Evolutionary conservation across 2,888 invertebrate species (phyloP).

Genomic region (Oegoconia quadripuncta): DNA sequence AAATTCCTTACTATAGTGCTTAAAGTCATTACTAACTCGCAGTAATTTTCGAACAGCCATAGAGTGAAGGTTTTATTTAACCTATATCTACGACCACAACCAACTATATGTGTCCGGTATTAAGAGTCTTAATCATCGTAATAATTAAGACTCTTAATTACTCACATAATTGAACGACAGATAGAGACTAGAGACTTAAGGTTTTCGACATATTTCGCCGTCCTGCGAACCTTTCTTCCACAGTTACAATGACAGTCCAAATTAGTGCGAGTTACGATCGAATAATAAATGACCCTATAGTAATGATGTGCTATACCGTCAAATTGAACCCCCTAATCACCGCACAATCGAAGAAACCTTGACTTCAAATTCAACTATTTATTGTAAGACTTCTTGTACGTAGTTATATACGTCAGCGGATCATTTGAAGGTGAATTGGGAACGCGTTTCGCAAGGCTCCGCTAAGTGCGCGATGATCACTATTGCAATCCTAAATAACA

Average conservation of each 20-base stretch:
- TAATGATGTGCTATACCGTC: slow-evolving; percentile 10
- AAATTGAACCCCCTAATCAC: slow-evolving; percentile 38
- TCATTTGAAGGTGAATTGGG: slow-evolving; percentile 37
- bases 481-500: slow-evolving; percentile 9
- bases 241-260: background rate
- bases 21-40: slow-evolving; percentile 8
- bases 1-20: background rate
- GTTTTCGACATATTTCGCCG: too few relatives aligned
- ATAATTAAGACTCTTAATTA: too few relatives aligned
- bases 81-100: too few relatives aligned
- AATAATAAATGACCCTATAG: background rate
- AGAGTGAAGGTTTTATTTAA: background rate
- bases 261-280: background rate
- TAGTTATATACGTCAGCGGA: slow-evolving; percentile 23
- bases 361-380: slow-evolving; percentile 33
- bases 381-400: slow-evolving; percentile 39
- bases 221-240: background rate
- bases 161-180: too few relatives aligned
- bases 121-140: too few relatives aligned
- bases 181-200: too few relatives aligned
- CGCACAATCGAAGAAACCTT: slow-evolving; percentile 36
- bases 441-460: slow-evolving; percentile 28
- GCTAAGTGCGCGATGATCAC: slow-evolving; percentile 24
- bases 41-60: slow-evolving; percentile 4
- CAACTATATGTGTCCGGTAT: too few relatives aligned